Evolutionary conservation across 2,888 invertebrate genomes (phyloP), one percentile per base, ranked within the genome.

Genomic region (Hipparchia sbordonii): DNA sequence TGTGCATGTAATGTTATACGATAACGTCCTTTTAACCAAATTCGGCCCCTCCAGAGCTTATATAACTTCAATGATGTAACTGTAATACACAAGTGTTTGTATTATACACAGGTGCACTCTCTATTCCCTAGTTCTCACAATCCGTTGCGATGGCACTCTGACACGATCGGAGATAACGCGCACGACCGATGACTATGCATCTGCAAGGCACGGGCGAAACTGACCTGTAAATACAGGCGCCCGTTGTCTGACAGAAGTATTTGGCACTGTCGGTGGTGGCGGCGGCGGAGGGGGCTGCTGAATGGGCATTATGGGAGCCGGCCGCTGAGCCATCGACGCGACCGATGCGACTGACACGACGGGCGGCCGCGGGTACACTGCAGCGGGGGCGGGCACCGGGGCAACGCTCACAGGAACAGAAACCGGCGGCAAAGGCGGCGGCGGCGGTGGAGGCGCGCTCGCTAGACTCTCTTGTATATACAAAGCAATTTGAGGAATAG

Each of bases 211-310:
- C 39, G 39, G 6, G 1, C 12, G 1, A 56, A 48, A 13, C 45
- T 59, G 77, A 87, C 88, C 85, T 76, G 84, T 74, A 68, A 81
- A 85, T 13, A 81, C 56, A 23, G 61, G 74, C 12, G 72, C 70
- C 61, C 46, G 71, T 59, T 61, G 75, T 61, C 56, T 74, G 63
- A 69, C 61, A 8, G 65, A 23, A 46, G 72, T 60, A 39, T 72
- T 63, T 9, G 72, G 62, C 8, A 72, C 66, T 10, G 78, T 73
- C 10, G 79, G 76, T 51, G 80, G 74, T 1, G 77, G 79, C n/a
- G 75, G 82, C 5, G 77, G 79, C 10, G 76, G 82, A 9, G 78
- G 81, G 39, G 77, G 80, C 5, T 74, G 81, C 12, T 74, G 80
- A 6, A 80, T 79, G 1, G 82, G 76, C 1, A 85, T 74, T 9